A percentile compares a stretch with the other conserved stretches of the same genome.
phyloP scores from a whole-genome alignment of 2,113 vertebrate species.

The Oreochromis aureus region DNA sequence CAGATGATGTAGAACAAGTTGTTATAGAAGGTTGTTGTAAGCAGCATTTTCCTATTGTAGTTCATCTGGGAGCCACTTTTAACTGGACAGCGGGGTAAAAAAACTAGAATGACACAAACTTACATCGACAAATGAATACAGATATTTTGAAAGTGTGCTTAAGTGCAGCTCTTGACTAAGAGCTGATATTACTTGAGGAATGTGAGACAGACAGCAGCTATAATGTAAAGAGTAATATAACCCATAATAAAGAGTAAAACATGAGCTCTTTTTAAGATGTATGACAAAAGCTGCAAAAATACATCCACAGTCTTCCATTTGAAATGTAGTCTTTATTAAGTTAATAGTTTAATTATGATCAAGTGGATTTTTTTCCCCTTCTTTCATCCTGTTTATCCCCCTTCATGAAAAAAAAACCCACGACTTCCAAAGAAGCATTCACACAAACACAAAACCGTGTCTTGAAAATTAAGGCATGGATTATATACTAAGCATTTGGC shows the following conservation, averaged over 20 bases:
- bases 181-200: rapidly evolving
- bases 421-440: not conserved
- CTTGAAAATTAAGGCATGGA: not conserved
- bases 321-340: not conserved
- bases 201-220: not conserved
- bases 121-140: not conserved
- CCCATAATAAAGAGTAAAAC: not conserved
- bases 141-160: not conserved
- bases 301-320: not conserved
- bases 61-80: rapidly evolving
- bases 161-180: not conserved
- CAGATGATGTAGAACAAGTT: not conserved
- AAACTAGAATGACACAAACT: not conserved
- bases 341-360: not conserved
- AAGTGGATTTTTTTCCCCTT: not conserved
- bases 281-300: not conserved
- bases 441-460: not conserved
- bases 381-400: not conserved
- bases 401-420: not conserved
- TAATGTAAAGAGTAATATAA: not conserved
- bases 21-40: not conserved
- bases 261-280: not conserved
- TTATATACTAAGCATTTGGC: not conserved
- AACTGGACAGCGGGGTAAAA: not conserved
- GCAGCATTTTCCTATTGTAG: not conserved